Evolutionary conservation across 1,140 invertebrate species (phyloP).

Genomic region (Halesus radiatus): DNA sequence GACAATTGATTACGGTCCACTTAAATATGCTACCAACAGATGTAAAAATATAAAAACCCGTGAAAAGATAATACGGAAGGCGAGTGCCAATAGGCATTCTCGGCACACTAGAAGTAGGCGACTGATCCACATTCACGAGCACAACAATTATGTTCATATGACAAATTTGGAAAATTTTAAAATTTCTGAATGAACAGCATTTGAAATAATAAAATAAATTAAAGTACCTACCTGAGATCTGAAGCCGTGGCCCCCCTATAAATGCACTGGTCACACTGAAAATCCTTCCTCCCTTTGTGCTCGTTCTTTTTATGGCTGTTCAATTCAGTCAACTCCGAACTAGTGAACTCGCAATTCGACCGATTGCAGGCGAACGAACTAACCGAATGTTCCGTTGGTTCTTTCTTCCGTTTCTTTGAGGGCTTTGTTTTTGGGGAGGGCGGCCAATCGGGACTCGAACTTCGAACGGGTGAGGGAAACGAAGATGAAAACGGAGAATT

Average conservation of each 20-base stretch:
- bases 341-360: slow-evolving; percentile 43
- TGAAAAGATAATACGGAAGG: no score
- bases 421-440: slow-evolving; percentile 36
- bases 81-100: no score
- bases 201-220: no score
- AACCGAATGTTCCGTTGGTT: not conserved
- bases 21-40: no score
- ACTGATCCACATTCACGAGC: no score
- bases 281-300: slow-evolving; percentile 50
- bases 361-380: slow-evolving; percentile 43
- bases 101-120: no score
- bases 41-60: no score
- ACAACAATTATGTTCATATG: no score
- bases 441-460: slow-evolving; percentile 40
- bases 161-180: no score
- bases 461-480: slow-evolving; percentile 13
- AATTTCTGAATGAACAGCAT: no score
- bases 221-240: slow-evolving; percentile 51
- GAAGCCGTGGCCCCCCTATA: slow-evolving; percentile 53
- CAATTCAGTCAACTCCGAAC: slow-evolving; percentile 37
- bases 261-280: slow-evolving; percentile 55
- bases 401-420: slow-evolving; percentile 34
- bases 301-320: slow-evolving; percentile 51
- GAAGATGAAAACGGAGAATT: not conserved
- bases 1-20: no score